Base-by-base conservation (phyloP, 2,888 invertebrate species). In the Callinectes sapidus region DNA sequence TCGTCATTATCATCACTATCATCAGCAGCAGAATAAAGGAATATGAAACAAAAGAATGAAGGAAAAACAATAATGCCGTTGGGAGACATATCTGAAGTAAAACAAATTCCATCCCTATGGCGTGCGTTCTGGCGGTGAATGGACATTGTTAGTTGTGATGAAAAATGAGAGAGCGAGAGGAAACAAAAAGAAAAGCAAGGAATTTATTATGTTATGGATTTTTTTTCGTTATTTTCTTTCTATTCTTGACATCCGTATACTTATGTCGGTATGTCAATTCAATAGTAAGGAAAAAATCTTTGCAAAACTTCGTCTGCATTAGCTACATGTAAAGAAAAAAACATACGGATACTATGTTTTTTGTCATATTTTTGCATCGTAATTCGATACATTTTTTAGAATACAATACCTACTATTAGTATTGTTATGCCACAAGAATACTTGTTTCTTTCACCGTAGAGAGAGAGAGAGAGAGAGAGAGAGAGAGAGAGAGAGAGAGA, bases 311-410 rank as follows among this genome's bases (percentile, higher is more conserved):
- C 23, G 2, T 23, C 5, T 61, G 23, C 16, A 0, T 13, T 3
- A 55, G 55, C 10, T 5, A 61, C 28, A 23, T 14, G 13, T 18
- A n/a, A 66, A 18, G 14, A 23, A 32, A n/a, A 66, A n/a, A 42
- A 32, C 8, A 71, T 39, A 39, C 39, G 6, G 2, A 95, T 95
- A 93, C 6, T 3, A 81, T 35, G 81, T 81, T 14, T 8, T 32
- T 10, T 81, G 16, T 32, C 32, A n/a, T 10, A 81, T 23, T 23
- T 61, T 23, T 61, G 18, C 18, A 1, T 14, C 61, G 13, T 61
- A 23, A 61, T 61, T 23, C 61, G 3, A 23, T 61, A 61, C 16
- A 18, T 14, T 10, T 48, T 48, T 48, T 61, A 61, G 23, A 61
- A 61, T 61, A 61, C 61, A 61, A 61, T 61, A 18, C 23, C 28